These are phyloP conservation scores for Drosophila truncata DNA, from an alignment of 1,140 invertebrate genomes.

Conservation along the genomic window DNA sequence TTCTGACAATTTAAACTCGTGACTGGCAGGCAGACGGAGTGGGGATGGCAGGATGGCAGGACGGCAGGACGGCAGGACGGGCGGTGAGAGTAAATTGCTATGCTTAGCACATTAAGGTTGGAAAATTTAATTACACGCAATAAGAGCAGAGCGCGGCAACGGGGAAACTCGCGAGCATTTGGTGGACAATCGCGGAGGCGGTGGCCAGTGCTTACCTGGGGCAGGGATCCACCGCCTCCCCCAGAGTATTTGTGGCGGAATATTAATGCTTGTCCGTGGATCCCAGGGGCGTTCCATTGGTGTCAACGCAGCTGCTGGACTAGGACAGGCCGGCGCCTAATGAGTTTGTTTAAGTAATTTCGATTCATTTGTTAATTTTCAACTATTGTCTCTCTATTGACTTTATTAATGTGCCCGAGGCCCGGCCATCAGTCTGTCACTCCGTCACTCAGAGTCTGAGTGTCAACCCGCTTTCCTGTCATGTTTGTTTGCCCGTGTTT, in stretches of 20 bases:
- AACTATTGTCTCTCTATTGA: constrained; percentile 81
- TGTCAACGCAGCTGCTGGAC: constrained; percentile 59
- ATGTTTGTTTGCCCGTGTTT: constrained; percentile 26
- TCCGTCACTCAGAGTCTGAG: constrained; percentile 30
- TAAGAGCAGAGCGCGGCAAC: constrained; percentile 19
- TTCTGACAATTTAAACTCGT: constrained; percentile 65
- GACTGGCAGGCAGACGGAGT: constrained; percentile 31
- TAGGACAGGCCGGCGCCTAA: constrained; percentile 66
- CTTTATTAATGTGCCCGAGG: constrained; percentile 65
- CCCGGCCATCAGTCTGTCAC: constrained; percentile 43
- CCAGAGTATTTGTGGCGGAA: constrained; percentile 12
- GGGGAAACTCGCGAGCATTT: constrained; percentile 13
- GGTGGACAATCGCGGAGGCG: constrained; percentile 56
- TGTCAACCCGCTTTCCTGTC: constrained; percentile 19
- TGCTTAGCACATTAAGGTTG: constrained; percentile 79
- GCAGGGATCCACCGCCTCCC: constrained; percentile 36
- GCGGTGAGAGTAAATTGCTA: constrained; percentile 62
- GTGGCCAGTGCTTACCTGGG: constrained; percentile 50
- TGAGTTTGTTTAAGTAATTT: constrained; percentile 84
- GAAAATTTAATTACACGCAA: constrained; percentile 79
- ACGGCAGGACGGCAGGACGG: constrained; percentile 2
- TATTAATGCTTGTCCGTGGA: constrained; percentile 28
- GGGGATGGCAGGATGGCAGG: constrained; percentile 2
- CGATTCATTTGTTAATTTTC: constrained; percentile 83
- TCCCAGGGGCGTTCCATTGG: constrained; percentile 41